phyloP scores from a whole-genome alignment of 2,888 invertebrate species.

The Callinectes sapidus region DNA sequence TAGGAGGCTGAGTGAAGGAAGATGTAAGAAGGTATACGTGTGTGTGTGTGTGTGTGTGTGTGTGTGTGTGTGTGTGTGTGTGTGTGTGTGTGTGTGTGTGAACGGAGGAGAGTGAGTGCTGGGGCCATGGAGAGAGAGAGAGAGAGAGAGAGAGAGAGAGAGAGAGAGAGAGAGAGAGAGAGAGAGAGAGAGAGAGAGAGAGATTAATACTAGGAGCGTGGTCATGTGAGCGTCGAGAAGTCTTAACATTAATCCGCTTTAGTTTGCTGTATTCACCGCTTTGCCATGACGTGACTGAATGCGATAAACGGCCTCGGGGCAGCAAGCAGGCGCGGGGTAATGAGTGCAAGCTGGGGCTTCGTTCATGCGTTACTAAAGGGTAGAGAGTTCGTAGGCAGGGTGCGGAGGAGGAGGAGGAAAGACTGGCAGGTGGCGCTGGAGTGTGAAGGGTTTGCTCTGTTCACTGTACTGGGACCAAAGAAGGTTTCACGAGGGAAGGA shows the following conservation, averaged over 20 bases:
- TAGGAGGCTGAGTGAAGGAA: neutral
- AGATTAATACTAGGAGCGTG: neutral
- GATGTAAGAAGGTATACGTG: neutral
- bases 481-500: neutral
- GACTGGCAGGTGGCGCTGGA: neutral
- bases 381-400: neutral
- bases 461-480: neutral
- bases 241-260: slow-evolving; percentile 26
- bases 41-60: too few species aligned
- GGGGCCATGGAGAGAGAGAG: neutral
- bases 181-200: neutral
- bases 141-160: neutral
- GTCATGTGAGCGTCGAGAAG: neutral
- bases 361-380: neutral
- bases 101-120: neutral
- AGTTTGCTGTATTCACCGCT: neutral
- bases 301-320: neutral
- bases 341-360: neutral
- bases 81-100: too few species aligned
- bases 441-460: neutral
- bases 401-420: neutral
- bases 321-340: neutral
- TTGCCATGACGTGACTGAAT: slow-evolving; percentile 9
- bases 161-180: neutral
- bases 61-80: too few species aligned